phyloP scores from a whole-genome alignment of 2,888 invertebrate species.

The Himalopsyche tibetana region DNA sequence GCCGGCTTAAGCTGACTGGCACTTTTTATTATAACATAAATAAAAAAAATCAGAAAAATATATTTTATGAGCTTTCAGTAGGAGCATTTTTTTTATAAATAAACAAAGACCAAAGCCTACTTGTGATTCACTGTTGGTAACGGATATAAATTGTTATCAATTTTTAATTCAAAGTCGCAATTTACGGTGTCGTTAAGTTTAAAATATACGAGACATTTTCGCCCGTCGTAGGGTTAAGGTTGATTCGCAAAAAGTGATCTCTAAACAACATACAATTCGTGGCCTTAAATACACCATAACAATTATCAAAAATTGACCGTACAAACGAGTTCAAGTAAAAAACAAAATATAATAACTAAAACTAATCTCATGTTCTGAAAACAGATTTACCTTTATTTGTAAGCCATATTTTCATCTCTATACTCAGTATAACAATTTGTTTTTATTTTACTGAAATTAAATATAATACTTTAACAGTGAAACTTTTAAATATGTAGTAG shows the following conservation, averaged over 20 bases:
- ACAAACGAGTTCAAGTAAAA: no score
- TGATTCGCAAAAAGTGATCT: background rate
- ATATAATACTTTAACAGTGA: no score
- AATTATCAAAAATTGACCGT: no score
- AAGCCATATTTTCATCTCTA: no score
- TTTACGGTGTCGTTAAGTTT: conserved; percentile 65
- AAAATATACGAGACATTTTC: conserved; percentile 65
- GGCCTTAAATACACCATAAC: no score
- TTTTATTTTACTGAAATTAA: no score
- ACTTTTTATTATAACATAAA: conserved; percentile 34
- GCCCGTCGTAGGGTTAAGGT: conserved; percentile 38
- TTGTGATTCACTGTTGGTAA: conserved; percentile 43
- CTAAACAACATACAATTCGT: background rate
- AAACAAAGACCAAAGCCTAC: conserved; percentile 44
- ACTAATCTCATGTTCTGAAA: no score
- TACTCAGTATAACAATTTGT: no score
- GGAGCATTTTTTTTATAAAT: conserved; percentile 23
- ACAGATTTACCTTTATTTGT: no score
- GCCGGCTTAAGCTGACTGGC: background rate
- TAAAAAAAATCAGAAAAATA: conserved; percentile 29
- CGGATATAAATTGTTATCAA: conserved; percentile 60
- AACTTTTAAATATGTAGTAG: background rate
- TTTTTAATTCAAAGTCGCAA: conserved; percentile 62
- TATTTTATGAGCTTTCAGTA: conserved; percentile 40
- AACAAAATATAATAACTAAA: no score